Base-by-base conservation (phyloP, 2,888 invertebrate genomes). In the Scelioninae gen. 1 region DNA sequence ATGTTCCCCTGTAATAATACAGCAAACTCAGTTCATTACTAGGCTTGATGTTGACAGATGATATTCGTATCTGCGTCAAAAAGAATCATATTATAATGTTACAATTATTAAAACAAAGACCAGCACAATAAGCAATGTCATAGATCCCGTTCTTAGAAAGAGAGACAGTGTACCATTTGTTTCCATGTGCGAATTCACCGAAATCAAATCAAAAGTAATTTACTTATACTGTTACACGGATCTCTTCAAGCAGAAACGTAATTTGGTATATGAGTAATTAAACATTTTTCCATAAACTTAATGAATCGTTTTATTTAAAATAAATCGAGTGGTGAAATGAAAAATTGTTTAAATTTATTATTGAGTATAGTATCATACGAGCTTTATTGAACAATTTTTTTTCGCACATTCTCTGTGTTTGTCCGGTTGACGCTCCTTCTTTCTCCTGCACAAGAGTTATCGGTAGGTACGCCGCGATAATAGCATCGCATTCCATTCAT, bases 401-500 rank as follows among this genome's bases (percentile, higher is more conserved):
- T n/a, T n/a, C n/a, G n/a, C n/a, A n/a, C n/a, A n/a, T n/a, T n/a
- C n/a, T n/a, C n/a, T n/a, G n/a, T n/a, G n/a, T n/a, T n/a, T n/a
- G n/a, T n/a, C n/a, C n/a, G n/a, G n/a, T n/a, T n/a, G n/a, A n/a
- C n/a, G n/a, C n/a, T n/a, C n/a, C n/a, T n/a, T n/a, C n/a, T n/a
- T n/a, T n/a, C n/a, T n/a, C n/a, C n/a, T n/a, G n/a, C n/a, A n/a
- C n/a, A n/a, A n/a, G n/a, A n/a, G n/a, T n/a, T n/a, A n/a, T n/a
- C n/a, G n/a, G n/a, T 87, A 85, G 86, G 86, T 87, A 87, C 86
- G 83, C 86, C 86, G 86, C 89, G 90, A 90, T 90, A 90, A 90
- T 89, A 88, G 89, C 88, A 88, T 89, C 89, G 90, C 90, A 90
- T 90, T 90, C 90, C 90, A 89, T 89, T 90, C 88, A 85, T 90